Evolutionary conservation across 2,797 vertebrate genomes (phyloP).

Genomic region (Chaetophractus vellerosus): DNA sequence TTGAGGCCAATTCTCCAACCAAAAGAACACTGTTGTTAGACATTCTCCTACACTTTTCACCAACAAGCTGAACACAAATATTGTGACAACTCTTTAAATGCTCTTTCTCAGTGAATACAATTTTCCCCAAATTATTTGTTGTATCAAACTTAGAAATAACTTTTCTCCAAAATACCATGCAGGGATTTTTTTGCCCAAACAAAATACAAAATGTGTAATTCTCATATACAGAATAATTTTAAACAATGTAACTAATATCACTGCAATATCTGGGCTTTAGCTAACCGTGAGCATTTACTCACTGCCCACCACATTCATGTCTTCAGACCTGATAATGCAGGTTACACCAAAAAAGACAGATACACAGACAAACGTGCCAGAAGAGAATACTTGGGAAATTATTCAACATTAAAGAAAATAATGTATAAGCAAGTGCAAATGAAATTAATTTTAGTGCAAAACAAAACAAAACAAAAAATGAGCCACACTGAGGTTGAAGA

Average conservation of each 20-base stretch:
- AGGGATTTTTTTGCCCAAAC: not conserved
- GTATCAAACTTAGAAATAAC: constrained; percentile 39
- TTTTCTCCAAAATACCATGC: not conserved
- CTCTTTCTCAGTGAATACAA: constrained; percentile 8
- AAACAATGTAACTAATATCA: not conserved
- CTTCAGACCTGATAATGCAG: not conserved
- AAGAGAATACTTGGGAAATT: not conserved
- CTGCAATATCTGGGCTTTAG: not conserved
- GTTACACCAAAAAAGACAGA: not conserved
- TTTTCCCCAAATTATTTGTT: constrained; percentile 13
- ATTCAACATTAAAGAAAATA: not conserved
- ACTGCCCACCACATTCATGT: not conserved
- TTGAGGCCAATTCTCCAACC: not conserved
- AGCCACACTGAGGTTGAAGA: not conserved
- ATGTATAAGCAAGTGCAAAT: not conserved
- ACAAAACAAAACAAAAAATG: not conserved
- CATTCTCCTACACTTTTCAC: not conserved
- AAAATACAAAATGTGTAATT: not conserved
- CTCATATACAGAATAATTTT: not conserved
- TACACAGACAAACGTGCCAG: not conserved
- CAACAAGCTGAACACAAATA: constrained; percentile 4
- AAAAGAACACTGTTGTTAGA: not conserved
- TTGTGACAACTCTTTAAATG: not conserved
- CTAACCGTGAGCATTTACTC: not conserved
- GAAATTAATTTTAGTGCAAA: not conserved